A percentile compares a stretch with the other conserved stretches of the same genome.
These are phyloP conservation scores for Spheniscus mendiculus DNA, from an alignment of 2,113 vertebrate genomes.

Conservation along the genomic window DNA sequence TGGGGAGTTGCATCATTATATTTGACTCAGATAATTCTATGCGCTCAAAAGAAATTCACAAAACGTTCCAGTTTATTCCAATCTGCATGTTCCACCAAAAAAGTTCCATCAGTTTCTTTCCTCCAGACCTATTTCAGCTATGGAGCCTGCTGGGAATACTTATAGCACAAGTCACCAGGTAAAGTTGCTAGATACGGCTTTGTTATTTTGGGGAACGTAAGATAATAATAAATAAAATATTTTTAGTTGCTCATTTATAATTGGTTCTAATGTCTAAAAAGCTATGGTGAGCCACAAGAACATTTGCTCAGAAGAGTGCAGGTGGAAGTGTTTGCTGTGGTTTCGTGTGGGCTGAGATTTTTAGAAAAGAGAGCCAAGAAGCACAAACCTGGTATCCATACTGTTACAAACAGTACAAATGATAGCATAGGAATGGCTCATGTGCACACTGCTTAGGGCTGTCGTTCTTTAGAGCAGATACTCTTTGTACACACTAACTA, in stretches of 20 bases:
- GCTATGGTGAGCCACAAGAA: background rate
- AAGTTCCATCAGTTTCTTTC: background rate
- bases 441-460: background rate
- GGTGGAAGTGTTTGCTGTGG: background rate
- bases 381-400: background rate
- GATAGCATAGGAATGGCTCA: background rate
- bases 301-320: background rate
- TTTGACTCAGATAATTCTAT: background rate
- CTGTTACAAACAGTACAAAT: background rate
- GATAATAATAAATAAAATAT: too few relatives aligned
- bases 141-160: background rate
- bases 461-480: background rate
- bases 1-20: background rate
- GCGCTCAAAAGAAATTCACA: background rate
- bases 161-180: background rate
- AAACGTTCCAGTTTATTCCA: background rate
- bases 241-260: background rate
- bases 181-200: background rate
- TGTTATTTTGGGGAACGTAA: background rate
- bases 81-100: background rate
- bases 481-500: background rate
- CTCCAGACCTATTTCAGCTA: background rate
- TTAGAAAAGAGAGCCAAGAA: background rate
- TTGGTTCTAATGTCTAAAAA: background rate
- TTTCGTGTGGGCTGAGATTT: rapidly evolving